A percentile compares a stretch with the other conserved stretches of the same genome.
These are phyloP conservation scores for Aricia agestis DNA, from an alignment of 1,140 invertebrate genomes.

Conservation along the genomic window DNA sequence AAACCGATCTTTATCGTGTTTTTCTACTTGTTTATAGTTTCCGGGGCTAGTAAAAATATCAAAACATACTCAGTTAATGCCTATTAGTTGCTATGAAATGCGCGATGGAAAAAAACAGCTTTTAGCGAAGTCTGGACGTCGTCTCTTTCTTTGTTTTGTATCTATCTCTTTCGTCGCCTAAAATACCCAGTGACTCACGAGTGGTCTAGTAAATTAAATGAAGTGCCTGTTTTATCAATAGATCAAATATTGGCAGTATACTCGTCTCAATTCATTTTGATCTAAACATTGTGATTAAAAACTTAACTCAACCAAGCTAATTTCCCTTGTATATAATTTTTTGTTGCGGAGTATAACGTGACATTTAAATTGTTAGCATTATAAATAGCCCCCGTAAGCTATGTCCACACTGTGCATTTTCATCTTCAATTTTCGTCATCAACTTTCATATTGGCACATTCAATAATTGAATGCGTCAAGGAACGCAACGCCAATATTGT, in stretches of 20 bases:
- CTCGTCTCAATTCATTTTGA: background rate
- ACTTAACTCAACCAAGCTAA: background rate
- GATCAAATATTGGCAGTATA: background rate
- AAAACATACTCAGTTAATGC: background rate
- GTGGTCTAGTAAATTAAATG: background rate
- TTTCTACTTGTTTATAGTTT: conserved; percentile 18
- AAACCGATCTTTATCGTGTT: conserved; percentile 14
- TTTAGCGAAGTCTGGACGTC: background rate
- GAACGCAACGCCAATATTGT: too few relatives aligned
- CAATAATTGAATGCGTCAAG: too few relatives aligned
- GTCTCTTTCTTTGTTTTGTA: background rate
- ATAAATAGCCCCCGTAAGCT: too few relatives aligned
- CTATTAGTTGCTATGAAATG: background rate
- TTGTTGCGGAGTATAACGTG: too few relatives aligned
- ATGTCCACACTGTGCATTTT: too few relatives aligned
- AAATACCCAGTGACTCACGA: background rate
- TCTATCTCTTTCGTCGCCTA: background rate
- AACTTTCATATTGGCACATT: too few relatives aligned
- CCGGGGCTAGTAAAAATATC: conserved; percentile 9
- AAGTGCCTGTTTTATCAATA: background rate
- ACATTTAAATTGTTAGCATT: too few relatives aligned
- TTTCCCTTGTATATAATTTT: too few relatives aligned
- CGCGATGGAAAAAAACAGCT: background rate
- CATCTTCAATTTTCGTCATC: too few relatives aligned
- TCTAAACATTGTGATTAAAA: background rate